These are phyloP conservation scores for Cardinalis cardinalis DNA, from an alignment of 2,113 vertebrate species.

Conservation along the genomic window DNA sequence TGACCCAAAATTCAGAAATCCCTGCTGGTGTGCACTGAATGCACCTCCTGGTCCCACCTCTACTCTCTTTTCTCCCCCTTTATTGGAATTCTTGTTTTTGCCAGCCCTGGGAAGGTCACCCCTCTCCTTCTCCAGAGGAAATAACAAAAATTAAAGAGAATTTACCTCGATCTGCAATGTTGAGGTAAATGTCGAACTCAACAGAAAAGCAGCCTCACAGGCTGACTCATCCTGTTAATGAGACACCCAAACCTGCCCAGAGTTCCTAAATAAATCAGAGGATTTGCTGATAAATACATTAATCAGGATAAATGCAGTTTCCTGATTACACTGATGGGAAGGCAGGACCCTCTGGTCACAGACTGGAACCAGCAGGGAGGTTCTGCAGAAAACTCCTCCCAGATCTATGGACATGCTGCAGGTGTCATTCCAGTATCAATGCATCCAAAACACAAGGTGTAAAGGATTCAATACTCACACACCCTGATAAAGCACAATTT, in stretches of 20 bases:
- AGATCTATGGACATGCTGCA: neutral
- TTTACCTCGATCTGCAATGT: neutral
- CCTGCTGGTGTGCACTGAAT: neutral
- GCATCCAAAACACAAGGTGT: neutral
- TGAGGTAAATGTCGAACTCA: too few species aligned
- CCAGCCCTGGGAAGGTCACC: neutral
- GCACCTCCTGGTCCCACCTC: neutral
- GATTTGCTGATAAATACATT: neutral
- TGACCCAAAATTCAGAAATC: neutral
- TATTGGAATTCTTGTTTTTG: neutral
- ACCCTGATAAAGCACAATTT: neutral
- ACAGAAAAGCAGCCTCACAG: neutral
- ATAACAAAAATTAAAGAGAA: neutral
- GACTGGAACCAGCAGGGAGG: neutral
- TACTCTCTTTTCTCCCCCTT: rapidly evolving
- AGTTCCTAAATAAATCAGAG: neutral
- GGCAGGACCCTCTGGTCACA: neutral
- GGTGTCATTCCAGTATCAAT: neutral
- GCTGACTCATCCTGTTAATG: neutral
- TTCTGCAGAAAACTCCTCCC: neutral
- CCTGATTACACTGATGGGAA: neutral
- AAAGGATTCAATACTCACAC: neutral
- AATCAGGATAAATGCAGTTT: neutral
- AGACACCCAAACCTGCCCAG: neutral
- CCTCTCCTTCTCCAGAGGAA: neutral